These are phyloP conservation scores for Sebastes itinus DNA, from an alignment of 2,797 vertebrate genomes.

Conservation along the genomic window DNA sequence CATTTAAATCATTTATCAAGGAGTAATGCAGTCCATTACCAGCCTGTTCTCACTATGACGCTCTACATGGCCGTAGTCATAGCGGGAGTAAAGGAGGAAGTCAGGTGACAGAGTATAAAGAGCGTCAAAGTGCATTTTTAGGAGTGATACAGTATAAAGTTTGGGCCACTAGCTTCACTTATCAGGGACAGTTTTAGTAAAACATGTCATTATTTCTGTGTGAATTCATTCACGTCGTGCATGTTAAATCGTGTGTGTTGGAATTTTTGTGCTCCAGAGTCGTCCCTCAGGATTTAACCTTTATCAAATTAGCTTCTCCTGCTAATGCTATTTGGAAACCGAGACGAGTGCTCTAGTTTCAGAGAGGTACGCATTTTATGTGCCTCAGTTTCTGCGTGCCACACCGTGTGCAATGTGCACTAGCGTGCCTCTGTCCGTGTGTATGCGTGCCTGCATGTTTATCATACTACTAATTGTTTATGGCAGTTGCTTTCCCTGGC, in stretches of 20 bases:
- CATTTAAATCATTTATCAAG: background rate
- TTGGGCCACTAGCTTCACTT: background rate
- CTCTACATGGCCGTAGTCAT: background rate
- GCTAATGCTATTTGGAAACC: constrained; percentile 60
- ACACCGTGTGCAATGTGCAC: background rate
- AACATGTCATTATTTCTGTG: background rate
- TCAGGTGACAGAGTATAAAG: too few relatives aligned
- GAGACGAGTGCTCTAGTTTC: constrained; percentile 54
- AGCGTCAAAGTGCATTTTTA: background rate
- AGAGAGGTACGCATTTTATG: constrained; percentile 6
- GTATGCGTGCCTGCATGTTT: constrained; percentile 48
- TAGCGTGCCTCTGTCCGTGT: background rate
- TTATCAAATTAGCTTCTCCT: constrained; percentile 56
- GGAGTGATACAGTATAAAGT: background rate
- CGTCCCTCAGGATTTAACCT: constrained; percentile 43
- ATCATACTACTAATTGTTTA: constrained; percentile 65
- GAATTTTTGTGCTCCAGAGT: constrained; percentile 35
- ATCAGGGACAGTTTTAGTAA: background rate
- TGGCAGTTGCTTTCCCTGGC: constrained; percentile 67
- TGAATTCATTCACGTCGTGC: background rate
- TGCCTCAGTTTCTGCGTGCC: background rate
- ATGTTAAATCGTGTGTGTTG: constrained; percentile 2
- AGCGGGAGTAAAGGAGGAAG: background rate
- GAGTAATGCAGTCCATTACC: background rate
- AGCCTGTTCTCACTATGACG: background rate